A percentile compares a stretch with the other conserved stretches of the same genome.
These are phyloP conservation scores for Apaloderma vittatum DNA, from an alignment of 2,113 vertebrate genomes.

Conservation along the genomic window DNA sequence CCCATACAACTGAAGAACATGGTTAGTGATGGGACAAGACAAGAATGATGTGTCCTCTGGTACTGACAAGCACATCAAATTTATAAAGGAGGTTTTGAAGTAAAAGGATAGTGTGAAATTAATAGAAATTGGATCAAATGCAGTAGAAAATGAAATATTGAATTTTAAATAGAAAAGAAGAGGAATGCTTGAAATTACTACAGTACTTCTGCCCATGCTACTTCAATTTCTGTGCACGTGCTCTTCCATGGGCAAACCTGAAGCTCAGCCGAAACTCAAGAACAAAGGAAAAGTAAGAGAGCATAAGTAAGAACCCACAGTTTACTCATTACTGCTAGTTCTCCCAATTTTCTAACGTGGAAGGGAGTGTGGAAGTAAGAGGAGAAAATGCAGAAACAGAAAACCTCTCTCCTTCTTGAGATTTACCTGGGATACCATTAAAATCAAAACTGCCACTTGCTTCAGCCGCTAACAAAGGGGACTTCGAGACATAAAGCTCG, in stretches of 20 bases:
- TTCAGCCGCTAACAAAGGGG: not conserved
- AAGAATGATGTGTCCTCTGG: not conserved
- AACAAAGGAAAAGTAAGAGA: not conserved
- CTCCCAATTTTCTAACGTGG: too few relatives aligned
- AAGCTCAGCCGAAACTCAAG: not conserved
- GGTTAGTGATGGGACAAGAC: not conserved
- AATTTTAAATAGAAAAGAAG: not conserved
- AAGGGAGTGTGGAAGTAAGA: not conserved
- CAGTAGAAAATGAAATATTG: not conserved
- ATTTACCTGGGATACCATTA: not conserved
- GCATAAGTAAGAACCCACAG: not conserved
- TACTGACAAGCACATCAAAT: not conserved
- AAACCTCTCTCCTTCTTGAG: not conserved
- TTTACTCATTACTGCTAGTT: not conserved
- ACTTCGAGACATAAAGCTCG: not conserved
- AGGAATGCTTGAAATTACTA: not conserved
- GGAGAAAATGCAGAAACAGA: not conserved
- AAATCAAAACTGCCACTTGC: not conserved
- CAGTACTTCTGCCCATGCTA: fast-evolving
- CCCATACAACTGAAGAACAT: not conserved
- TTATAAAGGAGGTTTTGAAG: not conserved
- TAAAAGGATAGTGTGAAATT: not conserved
- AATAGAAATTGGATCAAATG: not conserved
- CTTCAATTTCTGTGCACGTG: not conserved
- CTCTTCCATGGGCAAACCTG: not conserved